Percentiles rank a stretch among this genome's conserved stretches.
phyloP scores from a whole-genome alignment of 2,113 vertebrate species.

The Rhipidura dahli region DNA sequence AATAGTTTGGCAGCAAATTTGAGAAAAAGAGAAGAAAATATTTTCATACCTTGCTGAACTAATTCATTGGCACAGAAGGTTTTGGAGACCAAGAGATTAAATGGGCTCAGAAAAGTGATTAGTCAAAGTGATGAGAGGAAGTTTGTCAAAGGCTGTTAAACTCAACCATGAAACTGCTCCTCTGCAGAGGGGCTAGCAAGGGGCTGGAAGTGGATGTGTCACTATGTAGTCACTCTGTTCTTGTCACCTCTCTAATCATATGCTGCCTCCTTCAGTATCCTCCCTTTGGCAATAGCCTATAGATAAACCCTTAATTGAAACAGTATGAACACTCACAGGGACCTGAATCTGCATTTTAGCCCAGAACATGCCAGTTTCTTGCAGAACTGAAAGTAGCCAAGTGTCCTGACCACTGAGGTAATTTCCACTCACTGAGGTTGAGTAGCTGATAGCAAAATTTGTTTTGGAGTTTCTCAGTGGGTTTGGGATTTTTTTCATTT shows the following conservation, averaged over 20 bases:
- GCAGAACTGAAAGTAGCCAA: not conserved
- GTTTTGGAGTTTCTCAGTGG: not conserved
- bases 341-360: not conserved
- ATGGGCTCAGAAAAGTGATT: not conserved
- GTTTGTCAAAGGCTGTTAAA: not conserved
- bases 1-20: not conserved
- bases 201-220: not conserved
- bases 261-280: not conserved
- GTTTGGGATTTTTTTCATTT: not conserved
- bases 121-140: not conserved
- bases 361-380: not conserved
- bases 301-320: not conserved
- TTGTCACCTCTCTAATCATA: not conserved
- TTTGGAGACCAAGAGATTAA: not conserved
- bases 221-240: not conserved
- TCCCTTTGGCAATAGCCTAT: not conserved
- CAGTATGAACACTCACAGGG: not conserved
- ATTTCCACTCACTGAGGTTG: not conserved
- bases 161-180: not conserved
- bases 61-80: not conserved
- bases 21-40: not conserved
- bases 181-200: not conserved
- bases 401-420: not conserved
- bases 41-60: not conserved
- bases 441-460: not conserved